Evolutionary conservation across 2,113 vertebrate species (phyloP), one percentile per base, ranked within the genome.

Genomic region (Australoheros scitulus): DNA sequence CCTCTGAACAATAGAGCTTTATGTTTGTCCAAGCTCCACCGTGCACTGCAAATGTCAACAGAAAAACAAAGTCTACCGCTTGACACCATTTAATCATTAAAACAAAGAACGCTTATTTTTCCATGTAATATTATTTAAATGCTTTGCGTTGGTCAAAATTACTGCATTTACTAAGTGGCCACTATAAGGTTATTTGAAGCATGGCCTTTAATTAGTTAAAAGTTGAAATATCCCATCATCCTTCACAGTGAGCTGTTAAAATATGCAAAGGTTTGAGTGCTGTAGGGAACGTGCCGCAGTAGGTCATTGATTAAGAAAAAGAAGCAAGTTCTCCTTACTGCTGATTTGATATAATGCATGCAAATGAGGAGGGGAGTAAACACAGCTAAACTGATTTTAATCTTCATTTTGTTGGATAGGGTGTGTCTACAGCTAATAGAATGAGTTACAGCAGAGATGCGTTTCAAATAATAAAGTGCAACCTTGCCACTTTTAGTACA

Each of bases 1-100:
- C 41, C 60, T 85, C 52, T 17, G 72, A 93, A 94, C 89, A 93
- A 93, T 87, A 55, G 81, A 14, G 24, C 61, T 88, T 87, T 20
- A 61, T 93, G 61, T 84, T 47, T 89, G 72, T 89, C 65, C 11
- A 15, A 38, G 61, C 60, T 58, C 20, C 68, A 57, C 56, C 61
- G n/a, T 56, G 76, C 24, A 78, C 68, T 77, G 64, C 56, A 59
- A 80, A 82, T 87, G 79, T 87, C 84, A 85, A 86, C 61, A 85
- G 85, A 80, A 88, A 92, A 87, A 79, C 7, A 64, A 61, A 61
- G 38, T 26, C 65, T 43, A 59, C 41, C 76, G 81, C 76, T 76
- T 7, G 50, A 72, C 18, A 26, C 24, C 47, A 14, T 74, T 75
- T 43, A 61, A 87, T 82, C 87, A 50, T 82, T 89, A 55, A 55